Conservation (phyloP, 2,113 vertebrate species). For the Platichthys flesus region DNA sequence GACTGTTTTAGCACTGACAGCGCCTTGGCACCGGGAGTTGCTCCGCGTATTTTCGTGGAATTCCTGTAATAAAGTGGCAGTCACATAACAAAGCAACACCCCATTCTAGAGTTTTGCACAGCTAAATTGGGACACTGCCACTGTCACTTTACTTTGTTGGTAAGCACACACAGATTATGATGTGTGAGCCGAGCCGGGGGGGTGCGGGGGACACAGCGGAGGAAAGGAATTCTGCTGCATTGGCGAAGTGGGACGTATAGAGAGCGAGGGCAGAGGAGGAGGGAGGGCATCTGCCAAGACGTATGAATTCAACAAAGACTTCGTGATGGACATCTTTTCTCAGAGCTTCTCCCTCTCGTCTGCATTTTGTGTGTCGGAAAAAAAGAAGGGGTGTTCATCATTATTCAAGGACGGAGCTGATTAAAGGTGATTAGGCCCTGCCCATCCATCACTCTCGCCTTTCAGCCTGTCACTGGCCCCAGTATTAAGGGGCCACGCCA, state of each 20-base stretch:
- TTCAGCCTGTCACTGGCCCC: constrained; percentile 74
- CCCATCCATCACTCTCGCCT: constrained; percentile 80
- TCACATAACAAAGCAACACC: constrained; percentile 11
- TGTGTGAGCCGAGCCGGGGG: background rate
- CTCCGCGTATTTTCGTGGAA: constrained; percentile 1
- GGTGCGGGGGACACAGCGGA: background rate
- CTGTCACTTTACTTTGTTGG: background rate
- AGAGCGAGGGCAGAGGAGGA: constrained; percentile 13
- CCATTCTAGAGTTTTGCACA: background rate
- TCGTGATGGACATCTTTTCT: constrained; percentile 57
- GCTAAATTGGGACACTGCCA: constrained; percentile 5
- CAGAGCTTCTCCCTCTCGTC: constrained; percentile 47
- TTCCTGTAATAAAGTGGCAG: constrained; percentile 17
- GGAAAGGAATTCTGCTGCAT: constrained; percentile 32
- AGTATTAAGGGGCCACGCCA: constrained; percentile 51
- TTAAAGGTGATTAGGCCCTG: constrained; percentile 82
- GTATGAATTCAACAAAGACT: constrained; percentile 66
- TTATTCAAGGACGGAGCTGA: constrained; percentile 80
- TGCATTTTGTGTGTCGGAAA: constrained; percentile 56
- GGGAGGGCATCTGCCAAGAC: constrained; percentile 67
- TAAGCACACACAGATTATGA: constrained; percentile 10
- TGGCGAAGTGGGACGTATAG: constrained; percentile 31
- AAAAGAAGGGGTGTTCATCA: constrained; percentile 74
- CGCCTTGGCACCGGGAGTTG: background rate
- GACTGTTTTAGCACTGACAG: background rate